phyloP scores from a whole-genome alignment of 2,888 invertebrate genomes.

The Cryptocephalus primarius region DNA sequence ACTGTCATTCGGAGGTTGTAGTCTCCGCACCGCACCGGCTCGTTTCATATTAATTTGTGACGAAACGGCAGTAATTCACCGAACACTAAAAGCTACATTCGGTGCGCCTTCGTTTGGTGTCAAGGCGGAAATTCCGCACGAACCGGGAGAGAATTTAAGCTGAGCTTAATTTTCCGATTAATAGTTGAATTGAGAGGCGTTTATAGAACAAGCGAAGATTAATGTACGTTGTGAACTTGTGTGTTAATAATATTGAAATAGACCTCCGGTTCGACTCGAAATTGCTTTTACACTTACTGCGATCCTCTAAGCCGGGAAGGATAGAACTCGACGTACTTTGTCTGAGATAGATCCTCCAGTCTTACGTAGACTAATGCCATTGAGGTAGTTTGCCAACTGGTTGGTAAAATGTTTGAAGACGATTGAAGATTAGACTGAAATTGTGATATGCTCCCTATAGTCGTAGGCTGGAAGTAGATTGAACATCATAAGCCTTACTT shows the following conservation, averaged over 20 bases:
- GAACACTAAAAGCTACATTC: conserved; percentile 14
- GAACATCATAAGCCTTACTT: too few relatives aligned
- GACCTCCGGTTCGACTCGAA: neutral
- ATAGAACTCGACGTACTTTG: too few relatives aligned
- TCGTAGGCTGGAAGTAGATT: too few relatives aligned
- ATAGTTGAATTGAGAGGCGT: conserved; percentile 10
- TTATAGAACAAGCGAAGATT: conserved; percentile 9
- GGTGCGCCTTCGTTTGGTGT: conserved; percentile 4
- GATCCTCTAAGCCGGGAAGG: too few relatives aligned
- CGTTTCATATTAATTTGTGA: conserved; percentile 25
- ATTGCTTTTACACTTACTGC: too few relatives aligned
- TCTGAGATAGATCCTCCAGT: too few relatives aligned
- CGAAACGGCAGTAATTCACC: conserved; percentile 18
- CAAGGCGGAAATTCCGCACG: conserved; percentile 6
- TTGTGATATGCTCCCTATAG: too few relatives aligned
- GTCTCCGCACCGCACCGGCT: conserved; percentile 16
- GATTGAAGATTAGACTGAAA: too few relatives aligned
- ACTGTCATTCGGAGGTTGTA: conserved; percentile 23
- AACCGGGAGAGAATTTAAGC: conserved; percentile 5
- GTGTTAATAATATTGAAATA: neutral
- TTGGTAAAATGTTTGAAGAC: too few relatives aligned
- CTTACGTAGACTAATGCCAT: too few relatives aligned
- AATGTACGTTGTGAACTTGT: conserved; percentile 6
- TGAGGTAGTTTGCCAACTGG: too few relatives aligned
- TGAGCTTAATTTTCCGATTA: conserved; percentile 11